Conservation (phyloP, 2,888 invertebrate species). For the Rapana venosa region DNA sequence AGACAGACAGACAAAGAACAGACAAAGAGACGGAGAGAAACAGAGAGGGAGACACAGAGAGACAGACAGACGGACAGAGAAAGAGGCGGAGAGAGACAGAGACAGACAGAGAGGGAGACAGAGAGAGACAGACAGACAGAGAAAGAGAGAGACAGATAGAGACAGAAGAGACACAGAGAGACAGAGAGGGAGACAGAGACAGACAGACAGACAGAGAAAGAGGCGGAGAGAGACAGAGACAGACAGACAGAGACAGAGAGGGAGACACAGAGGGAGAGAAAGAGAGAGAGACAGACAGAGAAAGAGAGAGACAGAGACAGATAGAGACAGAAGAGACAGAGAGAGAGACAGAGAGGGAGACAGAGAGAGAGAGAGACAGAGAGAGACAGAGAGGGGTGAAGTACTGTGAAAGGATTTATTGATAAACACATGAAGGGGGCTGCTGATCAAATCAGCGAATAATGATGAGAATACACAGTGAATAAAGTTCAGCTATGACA, state of each 20-base stretch:
- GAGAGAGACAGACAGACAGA: background rate
- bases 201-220: background rate
- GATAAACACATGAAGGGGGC: no score
- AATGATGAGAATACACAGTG: no score
- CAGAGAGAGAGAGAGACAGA: no score
- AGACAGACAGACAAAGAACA: background rate
- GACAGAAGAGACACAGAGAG: background rate
- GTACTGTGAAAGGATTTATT: no score
- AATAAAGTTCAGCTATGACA: no score
- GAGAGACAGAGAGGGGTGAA: no score
- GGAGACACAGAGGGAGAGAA: background rate
- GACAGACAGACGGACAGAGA: background rate
- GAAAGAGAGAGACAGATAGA: background rate
- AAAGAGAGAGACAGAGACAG: background rate
- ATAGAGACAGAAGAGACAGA: background rate
- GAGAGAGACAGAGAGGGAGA: background rate
- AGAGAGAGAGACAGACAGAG: background rate
- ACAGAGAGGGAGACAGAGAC: background rate
- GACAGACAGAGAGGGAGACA: background rate
- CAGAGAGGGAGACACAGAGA: background rate
- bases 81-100: background rate
- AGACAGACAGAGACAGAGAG: background rate
- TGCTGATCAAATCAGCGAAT: no score
- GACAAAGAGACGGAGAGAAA: background rate
- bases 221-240: background rate